A percentile compares a stretch with the other conserved stretches of the same genome.
Conservation (phyloP, 2,113 vertebrate species). For the Pongo pygmaeus region DNA sequence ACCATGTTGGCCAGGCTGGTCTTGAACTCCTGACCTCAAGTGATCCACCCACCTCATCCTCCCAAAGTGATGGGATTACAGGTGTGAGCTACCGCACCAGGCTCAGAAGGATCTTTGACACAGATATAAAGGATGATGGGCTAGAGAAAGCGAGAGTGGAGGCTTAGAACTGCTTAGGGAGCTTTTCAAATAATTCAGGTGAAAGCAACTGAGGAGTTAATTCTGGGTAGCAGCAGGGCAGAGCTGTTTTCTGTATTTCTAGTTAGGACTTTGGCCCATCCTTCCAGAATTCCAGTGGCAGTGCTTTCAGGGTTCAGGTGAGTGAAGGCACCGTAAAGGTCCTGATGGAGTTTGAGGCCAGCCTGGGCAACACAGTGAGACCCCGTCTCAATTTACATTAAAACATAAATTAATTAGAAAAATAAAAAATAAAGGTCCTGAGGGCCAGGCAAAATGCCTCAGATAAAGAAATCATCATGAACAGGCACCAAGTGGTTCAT, state of each 20-base stretch:
- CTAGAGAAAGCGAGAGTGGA: neutral
- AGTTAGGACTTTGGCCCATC: neutral
- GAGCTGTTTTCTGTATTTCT: neutral
- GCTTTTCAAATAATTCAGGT: neutral
- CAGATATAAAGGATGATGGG: neutral
- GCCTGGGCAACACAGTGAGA: too few relatives aligned
- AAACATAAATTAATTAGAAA: too few relatives aligned
- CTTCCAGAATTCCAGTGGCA: neutral
- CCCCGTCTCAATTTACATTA: too few relatives aligned
- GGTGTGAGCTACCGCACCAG: too few relatives aligned
- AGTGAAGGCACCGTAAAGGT: neutral
- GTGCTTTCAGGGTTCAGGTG: neutral
- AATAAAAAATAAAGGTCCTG: neutral
- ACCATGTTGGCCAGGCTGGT: too few relatives aligned
- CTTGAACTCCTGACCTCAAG: too few relatives aligned
- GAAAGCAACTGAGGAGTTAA: neutral
- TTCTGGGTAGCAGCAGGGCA: neutral
- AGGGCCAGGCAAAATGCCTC: neutral
- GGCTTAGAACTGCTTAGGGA: neutral
- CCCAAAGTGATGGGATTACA: too few relatives aligned
- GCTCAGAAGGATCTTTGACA: conserved; percentile 15
- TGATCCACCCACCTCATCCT: too few relatives aligned
- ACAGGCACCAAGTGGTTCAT: neutral
- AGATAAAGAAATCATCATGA: neutral
- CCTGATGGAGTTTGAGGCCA: too few relatives aligned